Evolutionary conservation across 64 coral and sea anemone species (phyloP).

Genomic region (Trachythela sp.): DNA sequence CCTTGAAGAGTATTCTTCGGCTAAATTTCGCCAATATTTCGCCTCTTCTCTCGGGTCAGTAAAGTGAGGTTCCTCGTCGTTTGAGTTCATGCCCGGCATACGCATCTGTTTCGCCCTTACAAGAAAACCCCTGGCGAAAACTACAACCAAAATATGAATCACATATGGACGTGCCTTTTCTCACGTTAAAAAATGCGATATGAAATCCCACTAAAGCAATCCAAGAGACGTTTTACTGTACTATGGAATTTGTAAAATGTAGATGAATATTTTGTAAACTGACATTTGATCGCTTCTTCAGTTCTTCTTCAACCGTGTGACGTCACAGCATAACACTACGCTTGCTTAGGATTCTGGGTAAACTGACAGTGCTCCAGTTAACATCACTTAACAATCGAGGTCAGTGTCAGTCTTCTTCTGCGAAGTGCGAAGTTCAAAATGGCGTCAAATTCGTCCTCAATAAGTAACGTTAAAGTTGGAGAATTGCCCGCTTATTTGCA

Average conservation of each 20-base stretch:
- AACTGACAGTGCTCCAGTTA: not conserved
- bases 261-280: slow-evolving; percentile 25
- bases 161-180: not conserved
- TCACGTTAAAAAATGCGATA: not conserved
- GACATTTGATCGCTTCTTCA: not conserved
- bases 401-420: not conserved
- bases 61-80: slow-evolving; percentile 94
- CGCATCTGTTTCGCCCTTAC: slow-evolving; percentile 49
- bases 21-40: slow-evolving; percentile 91
- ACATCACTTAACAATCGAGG: not conserved
- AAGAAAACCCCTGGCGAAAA: not conserved
- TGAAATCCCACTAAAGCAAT: slow-evolving; percentile 6
- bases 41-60: slow-evolving; percentile 99
- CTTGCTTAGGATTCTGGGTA: not conserved
- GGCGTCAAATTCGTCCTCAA: not conserved
- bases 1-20: slow-evolving; percentile 91
- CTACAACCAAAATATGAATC: not conserved
- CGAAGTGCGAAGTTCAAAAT: not conserved
- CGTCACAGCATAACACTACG: not conserved
- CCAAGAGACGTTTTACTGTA: not conserved
- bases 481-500: not conserved
- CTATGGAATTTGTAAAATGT: slow-evolving; percentile 18
- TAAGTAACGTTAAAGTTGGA: slow-evolving; percentile 8
- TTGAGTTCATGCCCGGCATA: slow-evolving; percentile 94
- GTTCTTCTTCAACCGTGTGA: not conserved